These are phyloP conservation scores for Panulirus ornatus DNA, from an alignment of 1,140 invertebrate species.

Conservation along the genomic window DNA sequence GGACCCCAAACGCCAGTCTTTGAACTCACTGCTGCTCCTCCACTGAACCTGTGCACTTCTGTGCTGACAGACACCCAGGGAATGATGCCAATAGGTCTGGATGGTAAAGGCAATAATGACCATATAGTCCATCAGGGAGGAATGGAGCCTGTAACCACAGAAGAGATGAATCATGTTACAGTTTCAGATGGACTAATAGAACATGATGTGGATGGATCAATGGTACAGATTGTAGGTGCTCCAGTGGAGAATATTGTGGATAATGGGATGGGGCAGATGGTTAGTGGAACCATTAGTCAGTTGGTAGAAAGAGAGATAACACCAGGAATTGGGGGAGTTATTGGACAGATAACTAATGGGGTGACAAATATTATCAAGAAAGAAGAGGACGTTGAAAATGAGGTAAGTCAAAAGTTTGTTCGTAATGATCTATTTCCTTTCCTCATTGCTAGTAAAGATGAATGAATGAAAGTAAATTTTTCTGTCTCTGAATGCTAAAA, in stretches of 20 bases:
- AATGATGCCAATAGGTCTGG: slow-evolving; percentile 3
- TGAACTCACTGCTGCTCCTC: not conserved
- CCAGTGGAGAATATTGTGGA: slow-evolving; percentile 16
- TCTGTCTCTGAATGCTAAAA: too few species aligned
- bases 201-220: slow-evolving; percentile 32
- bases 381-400: slow-evolving; percentile 28
- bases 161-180: slow-evolving; percentile 4
- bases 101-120: not conserved
- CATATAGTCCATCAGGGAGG: not conserved
- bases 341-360: slow-evolving; percentile 37
- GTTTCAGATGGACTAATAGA: slow-evolving; percentile 13
- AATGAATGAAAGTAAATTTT: too few species aligned
- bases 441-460: too few species aligned
- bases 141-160: not conserved
- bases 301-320: slow-evolving; percentile 11
- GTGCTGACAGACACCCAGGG: not conserved
- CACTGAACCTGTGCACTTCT: not conserved
- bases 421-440: too few species aligned
- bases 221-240: slow-evolving; percentile 32
- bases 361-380: slow-evolving; percentile 35
- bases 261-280: slow-evolving; percentile 40
- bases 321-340: not conserved
- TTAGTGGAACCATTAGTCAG: slow-evolving; percentile 19
- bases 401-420: slow-evolving; percentile 12
- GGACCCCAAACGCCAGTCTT: not conserved